Evolutionary conservation across 2,797 vertebrate species (phyloP), one percentile per base, ranked within the genome.

Genomic region (Aselliscus stoliczkanus): DNA sequence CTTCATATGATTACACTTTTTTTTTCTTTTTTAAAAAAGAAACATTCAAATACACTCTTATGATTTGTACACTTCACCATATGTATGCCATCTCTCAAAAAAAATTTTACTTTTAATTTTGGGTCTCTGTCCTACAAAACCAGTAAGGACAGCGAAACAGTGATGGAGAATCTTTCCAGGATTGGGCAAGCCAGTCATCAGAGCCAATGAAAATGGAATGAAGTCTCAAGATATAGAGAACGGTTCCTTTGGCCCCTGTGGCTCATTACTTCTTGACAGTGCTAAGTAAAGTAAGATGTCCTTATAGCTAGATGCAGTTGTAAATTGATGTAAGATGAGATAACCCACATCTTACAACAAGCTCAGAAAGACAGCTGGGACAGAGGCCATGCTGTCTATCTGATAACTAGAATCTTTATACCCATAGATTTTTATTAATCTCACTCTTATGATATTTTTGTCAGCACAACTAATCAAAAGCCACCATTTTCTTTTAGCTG

Each of bases 51-150:
- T 42, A 4, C 9, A 42, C 5, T 8, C 34, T 93, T 90, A 95
- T 62, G 72, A 80, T 88, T 34, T 88, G 34, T 42, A 29, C 17
- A 44, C n/a, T 39, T 91, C 12, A 39, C n/a, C 34, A 5, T 70
- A 81, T 69, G 25, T 25, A 79, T 52, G n/a, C 12, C 7, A 83
- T 93, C 85, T 56, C n/a, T 96, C 50, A 88, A 90, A 93, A 90
- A 96, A 67, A 64, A 58, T 7, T 91, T 50, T 56, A 62, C 44
- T 95, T 88, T 79, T 37, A 72, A 70, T 73, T 88, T 72, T 14
- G 27, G 2, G 8, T 62, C 18, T 80, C 65, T 29, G 83, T 75
- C 21, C 29, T 91, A 58, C 44, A 72, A 90, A 95, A 88, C 42
- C 34, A 70, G 47, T 64, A 65, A 81, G 21, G 47, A 76, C 31